Percentiles rank a stretch among this genome's conserved stretches.
phyloP scores from a whole-genome alignment of 2,113 vertebrate genomes.

The Oenanthe oenanthe region DNA sequence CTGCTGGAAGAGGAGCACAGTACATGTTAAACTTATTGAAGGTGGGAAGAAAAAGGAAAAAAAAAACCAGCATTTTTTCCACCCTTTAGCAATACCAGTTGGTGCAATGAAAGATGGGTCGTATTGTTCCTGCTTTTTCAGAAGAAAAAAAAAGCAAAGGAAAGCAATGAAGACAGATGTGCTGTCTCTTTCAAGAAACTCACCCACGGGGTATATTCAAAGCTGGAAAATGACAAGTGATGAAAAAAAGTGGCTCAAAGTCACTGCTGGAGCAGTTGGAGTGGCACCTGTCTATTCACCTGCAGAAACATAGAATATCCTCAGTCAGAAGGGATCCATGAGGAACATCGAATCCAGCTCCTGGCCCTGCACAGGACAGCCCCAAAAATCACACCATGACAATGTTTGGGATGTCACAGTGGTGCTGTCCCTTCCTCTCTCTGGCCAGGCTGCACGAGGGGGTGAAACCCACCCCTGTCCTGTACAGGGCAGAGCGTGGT shows the following conservation, averaged over 20 bases:
- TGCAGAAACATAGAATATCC: neutral
- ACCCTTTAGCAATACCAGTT: neutral
- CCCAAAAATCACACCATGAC: neutral
- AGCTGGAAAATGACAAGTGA: neutral
- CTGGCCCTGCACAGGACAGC: neutral
- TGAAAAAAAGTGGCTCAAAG: neutral
- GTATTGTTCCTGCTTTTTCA: neutral
- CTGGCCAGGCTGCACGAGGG: neutral
- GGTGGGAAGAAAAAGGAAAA: neutral
- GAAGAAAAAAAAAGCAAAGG: neutral
- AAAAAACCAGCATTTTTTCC: neutral
- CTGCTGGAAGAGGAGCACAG: neutral
- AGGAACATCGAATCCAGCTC: fast-evolving
- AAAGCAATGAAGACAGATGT: conserved; percentile 4
- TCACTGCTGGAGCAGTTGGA: neutral
- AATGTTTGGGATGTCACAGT: neutral
- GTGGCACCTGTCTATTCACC: neutral
- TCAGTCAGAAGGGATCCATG: neutral
- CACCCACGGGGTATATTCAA: neutral
- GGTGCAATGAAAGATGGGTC: neutral
- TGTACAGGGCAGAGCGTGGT: fast-evolving
- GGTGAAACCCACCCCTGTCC: too few relatives aligned
- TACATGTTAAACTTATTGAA: neutral
- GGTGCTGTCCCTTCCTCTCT: fast-evolving
- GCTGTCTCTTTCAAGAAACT: neutral